phyloP scores from a whole-genome alignment of 2,888 invertebrate species.

The Congeria kusceri region DNA sequence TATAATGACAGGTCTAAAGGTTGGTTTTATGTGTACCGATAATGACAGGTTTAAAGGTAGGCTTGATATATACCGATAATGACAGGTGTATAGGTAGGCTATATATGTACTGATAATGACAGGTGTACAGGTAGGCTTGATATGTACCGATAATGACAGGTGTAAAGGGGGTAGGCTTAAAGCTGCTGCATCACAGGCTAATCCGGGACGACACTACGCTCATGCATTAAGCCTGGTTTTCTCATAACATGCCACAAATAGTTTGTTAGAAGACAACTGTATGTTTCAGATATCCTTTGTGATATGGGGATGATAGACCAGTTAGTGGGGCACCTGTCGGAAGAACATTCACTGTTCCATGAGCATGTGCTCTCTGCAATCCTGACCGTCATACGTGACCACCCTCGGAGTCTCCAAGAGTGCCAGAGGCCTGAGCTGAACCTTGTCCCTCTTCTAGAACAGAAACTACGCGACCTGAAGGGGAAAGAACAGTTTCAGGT shows the following conservation, averaged over 20 bases:
- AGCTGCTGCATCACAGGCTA: too few species aligned
- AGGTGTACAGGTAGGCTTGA: too few species aligned
- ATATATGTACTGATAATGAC: too few species aligned
- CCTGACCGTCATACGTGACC: slow-evolving; percentile 85
- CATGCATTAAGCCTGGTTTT: too few species aligned
- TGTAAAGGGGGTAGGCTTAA: too few species aligned
- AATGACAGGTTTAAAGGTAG: slow-evolving; percentile 86
- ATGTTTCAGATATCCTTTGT: slow-evolving; percentile 83
- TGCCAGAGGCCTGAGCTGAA: slow-evolving; percentile 86
- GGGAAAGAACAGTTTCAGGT: slow-evolving; percentile 86
- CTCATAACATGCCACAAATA: too few species aligned
- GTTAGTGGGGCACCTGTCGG: slow-evolving; percentile 82
- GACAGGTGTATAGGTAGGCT: too few species aligned
- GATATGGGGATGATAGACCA: slow-evolving; percentile 85
- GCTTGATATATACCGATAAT: neutral
- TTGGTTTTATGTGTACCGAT: slow-evolving; percentile 69
- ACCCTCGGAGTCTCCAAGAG: slow-evolving; percentile 84
- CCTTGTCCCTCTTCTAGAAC: slow-evolving; percentile 84
- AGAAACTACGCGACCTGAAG: slow-evolving; percentile 83
- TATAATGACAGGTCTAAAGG: slow-evolving; percentile 85
- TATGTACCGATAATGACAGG: too few species aligned
- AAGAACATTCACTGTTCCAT: slow-evolving; percentile 84
- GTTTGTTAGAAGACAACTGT: neutral
- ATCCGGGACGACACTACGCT: too few species aligned
- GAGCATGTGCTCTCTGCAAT: slow-evolving; percentile 87